Conservation (phyloP, 2,888 invertebrate genomes). For the Sicus ferrugineus region DNA sequence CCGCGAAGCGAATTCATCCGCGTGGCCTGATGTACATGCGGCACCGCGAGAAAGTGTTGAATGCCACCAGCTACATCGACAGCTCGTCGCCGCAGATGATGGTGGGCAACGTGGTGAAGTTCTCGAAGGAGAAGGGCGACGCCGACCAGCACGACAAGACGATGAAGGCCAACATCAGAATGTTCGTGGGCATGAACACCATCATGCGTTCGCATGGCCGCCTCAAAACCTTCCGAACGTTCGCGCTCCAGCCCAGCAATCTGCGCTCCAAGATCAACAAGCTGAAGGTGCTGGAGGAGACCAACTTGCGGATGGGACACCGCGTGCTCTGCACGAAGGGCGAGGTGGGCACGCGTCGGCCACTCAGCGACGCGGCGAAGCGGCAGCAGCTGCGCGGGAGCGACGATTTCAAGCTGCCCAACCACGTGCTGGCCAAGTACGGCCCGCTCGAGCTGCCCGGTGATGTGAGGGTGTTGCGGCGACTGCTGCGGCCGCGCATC, state of each 20-base stretch:
- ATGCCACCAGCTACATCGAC: neutral
- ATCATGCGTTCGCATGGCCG: neutral
- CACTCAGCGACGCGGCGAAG: neutral
- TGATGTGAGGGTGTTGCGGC: slow-evolving; percentile 26
- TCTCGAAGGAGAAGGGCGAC: neutral
- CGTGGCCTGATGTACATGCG: neutral
- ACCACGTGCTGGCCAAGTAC: slow-evolving; percentile 37
- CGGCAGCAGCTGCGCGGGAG: neutral
- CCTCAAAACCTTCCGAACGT: neutral
- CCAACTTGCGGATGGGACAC: neutral
- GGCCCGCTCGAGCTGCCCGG: slow-evolving; percentile 24
- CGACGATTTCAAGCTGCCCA: slow-evolving; percentile 23
- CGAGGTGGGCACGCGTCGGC: neutral
- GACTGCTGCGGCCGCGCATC: slow-evolving; percentile 55
- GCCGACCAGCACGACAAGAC: neutral
- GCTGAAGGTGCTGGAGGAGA: neutral
- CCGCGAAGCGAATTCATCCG: no score
- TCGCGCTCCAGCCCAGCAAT: neutral
- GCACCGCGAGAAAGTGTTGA: neutral
- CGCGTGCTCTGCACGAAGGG: slow-evolving; percentile 2
- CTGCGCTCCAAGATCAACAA: neutral
- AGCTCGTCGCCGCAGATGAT: neutral
- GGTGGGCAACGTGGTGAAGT: neutral
- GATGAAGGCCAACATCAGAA: neutral
- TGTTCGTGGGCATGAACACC: neutral